Evolutionary conservation across 2,113 vertebrate species (phyloP).

Genomic region (Gymnarchus niloticus): DNA sequence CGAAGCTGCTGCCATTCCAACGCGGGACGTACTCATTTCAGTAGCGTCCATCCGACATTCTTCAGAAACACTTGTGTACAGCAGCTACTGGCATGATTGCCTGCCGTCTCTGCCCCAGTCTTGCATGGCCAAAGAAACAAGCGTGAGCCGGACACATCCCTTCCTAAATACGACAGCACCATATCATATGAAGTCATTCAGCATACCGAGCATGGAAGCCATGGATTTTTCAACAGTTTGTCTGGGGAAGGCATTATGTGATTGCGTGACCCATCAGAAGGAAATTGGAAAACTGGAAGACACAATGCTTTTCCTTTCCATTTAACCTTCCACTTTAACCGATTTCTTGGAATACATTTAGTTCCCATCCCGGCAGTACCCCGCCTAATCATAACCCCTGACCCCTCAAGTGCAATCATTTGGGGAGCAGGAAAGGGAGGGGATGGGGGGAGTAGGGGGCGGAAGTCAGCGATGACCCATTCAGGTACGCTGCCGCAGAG

Average conservation of each 20-base stretch:
- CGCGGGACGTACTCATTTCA: no score
- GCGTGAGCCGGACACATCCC: neutral
- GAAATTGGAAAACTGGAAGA: neutral
- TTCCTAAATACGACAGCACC: neutral
- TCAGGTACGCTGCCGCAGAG: conserved; percentile 65
- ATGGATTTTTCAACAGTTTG: neutral
- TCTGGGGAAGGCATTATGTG: no score
- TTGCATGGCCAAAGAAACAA: neutral
- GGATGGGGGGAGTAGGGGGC: conserved; percentile 59
- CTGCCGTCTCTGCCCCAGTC: neutral
- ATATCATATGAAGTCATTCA: neutral
- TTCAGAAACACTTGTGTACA: no score
- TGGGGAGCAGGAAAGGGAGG: no score
- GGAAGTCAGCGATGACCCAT: conserved; percentile 64
- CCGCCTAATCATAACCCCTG: neutral
- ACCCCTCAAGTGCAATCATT: neutral
- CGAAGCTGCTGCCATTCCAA: no score
- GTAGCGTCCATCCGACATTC: no score
- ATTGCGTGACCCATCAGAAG: no score
- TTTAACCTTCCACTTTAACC: neutral
- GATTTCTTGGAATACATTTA: neutral
- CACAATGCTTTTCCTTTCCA: neutral
- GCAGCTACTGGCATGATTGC: no score
- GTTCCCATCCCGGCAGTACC: neutral
- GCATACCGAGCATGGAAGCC: neutral